A percentile compares a stretch with the other conserved stretches of the same genome.
Conservation (phyloP, 1,140 invertebrate species). For the Ips nitidus region DNA sequence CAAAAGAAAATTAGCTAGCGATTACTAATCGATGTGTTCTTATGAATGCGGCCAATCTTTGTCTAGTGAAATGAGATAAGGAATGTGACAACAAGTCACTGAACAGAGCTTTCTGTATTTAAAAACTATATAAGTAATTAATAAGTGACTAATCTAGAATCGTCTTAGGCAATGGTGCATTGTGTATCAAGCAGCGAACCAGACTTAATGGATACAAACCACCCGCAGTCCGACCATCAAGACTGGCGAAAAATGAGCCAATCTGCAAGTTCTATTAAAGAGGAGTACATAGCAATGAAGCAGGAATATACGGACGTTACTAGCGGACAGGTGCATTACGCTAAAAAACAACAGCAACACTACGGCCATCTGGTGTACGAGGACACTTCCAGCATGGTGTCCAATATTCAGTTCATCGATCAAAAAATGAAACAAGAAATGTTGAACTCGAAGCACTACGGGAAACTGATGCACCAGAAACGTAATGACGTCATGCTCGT, state of each 20-base stretch:
- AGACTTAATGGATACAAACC: constrained; percentile 62
- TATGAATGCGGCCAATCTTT: no score
- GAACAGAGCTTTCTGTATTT: no score
- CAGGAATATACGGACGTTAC: constrained; percentile 37
- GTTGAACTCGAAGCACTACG: constrained; percentile 48
- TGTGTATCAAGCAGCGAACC: constrained; percentile 82
- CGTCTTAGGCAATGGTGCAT: constrained; percentile 75
- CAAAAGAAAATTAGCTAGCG: no score
- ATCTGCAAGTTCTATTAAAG: constrained; percentile 28
- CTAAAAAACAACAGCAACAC: constrained; percentile 38
- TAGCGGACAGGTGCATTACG: constrained; percentile 39
- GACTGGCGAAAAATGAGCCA: constrained; percentile 41
- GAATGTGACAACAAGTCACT: no score
- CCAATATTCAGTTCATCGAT: constrained; percentile 45
- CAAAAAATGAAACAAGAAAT: constrained; percentile 46
- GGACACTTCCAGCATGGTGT: constrained; percentile 48
- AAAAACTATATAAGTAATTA: no score
- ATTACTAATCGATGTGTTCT: no score
- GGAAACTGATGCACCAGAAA: constrained; percentile 45
- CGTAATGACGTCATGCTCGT: constrained; percentile 49
- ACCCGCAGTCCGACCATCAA: constrained; percentile 43
- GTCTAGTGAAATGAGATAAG: no score
- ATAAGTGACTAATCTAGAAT: no score
- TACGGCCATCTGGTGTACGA: constrained; percentile 46
- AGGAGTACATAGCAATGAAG: constrained; percentile 35